phyloP scores from a whole-genome alignment of 2,797 vertebrate species.

The Propithecus deckenii region DNA sequence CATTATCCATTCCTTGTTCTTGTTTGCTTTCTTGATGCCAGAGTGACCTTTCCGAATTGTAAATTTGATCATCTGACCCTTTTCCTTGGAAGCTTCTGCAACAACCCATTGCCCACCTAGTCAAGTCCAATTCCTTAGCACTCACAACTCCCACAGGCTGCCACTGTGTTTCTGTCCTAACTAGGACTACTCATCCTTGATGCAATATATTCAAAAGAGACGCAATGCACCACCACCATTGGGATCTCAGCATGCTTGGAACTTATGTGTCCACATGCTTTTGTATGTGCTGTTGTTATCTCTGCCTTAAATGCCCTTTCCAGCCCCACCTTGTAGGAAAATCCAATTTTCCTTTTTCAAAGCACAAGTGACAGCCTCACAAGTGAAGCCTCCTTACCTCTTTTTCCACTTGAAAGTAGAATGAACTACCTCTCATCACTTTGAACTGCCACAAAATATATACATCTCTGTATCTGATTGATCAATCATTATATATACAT shows the following conservation, averaged over 20 bases:
- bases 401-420: not conserved
- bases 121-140: not conserved
- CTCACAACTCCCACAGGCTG: not conserved
- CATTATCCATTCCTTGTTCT: not conserved
- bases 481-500: not conserved
- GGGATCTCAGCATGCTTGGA: not conserved
- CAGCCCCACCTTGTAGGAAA: not conserved
- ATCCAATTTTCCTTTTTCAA: not conserved
- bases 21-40: not conserved
- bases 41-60: not conserved
- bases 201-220: not conserved
- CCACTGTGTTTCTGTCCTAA: not conserved
- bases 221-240: not conserved
- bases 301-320: not conserved
- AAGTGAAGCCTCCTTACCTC: not conserved
- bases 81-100: not conserved
- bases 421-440: not conserved
- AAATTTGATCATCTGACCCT: not conserved
- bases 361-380: not conserved
- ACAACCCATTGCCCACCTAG: too few relatives aligned
- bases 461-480: not conserved
- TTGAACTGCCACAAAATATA: not conserved
- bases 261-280: not conserved
- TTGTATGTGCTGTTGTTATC: not conserved
- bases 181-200: not conserved